These are phyloP conservation scores for Noctua pronuba DNA, from an alignment of 2,888 invertebrate genomes.

Conservation along the genomic window DNA sequence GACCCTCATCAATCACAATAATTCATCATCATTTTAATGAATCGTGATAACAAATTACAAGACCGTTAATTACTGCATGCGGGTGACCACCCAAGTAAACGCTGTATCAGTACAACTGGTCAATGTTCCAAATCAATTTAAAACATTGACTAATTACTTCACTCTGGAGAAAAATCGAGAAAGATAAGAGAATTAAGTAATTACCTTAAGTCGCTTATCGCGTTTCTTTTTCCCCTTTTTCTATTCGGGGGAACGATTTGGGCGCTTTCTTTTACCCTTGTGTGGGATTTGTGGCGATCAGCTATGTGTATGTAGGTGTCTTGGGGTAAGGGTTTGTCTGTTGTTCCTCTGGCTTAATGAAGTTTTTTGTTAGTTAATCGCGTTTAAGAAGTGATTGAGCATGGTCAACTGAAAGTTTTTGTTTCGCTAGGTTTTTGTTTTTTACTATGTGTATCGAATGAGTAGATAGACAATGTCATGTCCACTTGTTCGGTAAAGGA, in stretches of 20 bases:
- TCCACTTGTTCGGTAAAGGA: background rate
- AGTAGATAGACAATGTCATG: background rate
- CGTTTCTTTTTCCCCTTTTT: conserved; percentile 26
- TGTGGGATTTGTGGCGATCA: conserved; percentile 33
- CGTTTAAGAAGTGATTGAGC: background rate
- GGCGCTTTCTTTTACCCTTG: conserved; percentile 9
- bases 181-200: conserved; percentile 56
- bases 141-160: conserved; percentile 60
- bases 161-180: conserved; percentile 27
- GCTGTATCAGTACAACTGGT: conserved; percentile 60
- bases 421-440: background rate
- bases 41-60: conserved; percentile 65
- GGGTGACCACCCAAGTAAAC: conserved; percentile 70
- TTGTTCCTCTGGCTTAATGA: background rate
- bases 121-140: conserved; percentile 57
- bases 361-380: background rate
- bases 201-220: conserved; percentile 41
- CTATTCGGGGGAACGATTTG: conserved; percentile 13
- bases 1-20: conserved; percentile 57
- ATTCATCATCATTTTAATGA: conserved; percentile 58
- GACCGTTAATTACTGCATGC: conserved; percentile 75
- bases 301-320: background rate
- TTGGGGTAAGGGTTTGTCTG: background rate
- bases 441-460: background rate
- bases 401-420: background rate